Percentiles rank a stretch among this genome's conserved stretches.
These are phyloP conservation scores for Xiphorhynchus elegans DNA, from an alignment of 2,113 vertebrate genomes.

Conservation along the genomic window DNA sequence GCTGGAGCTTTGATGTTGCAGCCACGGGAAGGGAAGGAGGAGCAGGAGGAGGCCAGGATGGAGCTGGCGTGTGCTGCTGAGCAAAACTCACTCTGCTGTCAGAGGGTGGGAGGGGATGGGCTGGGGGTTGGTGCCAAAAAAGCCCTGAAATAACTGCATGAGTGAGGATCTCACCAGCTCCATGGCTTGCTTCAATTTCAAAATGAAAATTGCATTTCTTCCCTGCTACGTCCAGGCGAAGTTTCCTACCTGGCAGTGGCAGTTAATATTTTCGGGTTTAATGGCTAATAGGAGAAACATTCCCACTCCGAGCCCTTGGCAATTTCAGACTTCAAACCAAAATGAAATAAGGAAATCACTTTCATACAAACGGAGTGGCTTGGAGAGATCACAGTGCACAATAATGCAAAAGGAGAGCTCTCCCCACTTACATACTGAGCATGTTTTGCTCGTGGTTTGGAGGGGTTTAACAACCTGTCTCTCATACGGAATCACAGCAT, in stretches of 20 bases:
- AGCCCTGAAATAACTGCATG: neutral
- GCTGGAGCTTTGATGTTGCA: slow-evolving; percentile 59
- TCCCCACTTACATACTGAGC: fast-evolving
- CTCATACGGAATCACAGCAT: fast-evolving
- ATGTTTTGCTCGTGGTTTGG: fast-evolving
- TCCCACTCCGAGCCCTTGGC: neutral
- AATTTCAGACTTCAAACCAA: neutral
- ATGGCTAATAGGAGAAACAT: neutral
- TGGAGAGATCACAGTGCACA: neutral
- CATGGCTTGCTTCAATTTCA: neutral
- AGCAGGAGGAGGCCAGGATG: slow-evolving; percentile 6
- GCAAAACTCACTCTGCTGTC: neutral
- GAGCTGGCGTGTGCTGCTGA: neutral
- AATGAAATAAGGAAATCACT: fast-evolving
- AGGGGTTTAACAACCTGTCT: neutral
- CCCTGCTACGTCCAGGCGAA: neutral
- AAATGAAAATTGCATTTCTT: neutral
- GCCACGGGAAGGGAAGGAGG: slow-evolving; percentile 53
- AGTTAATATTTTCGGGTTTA: neutral
- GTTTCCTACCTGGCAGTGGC: neutral
- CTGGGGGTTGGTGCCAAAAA: neutral
- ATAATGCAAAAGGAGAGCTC: neutral
- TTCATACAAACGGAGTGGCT: fast-evolving
- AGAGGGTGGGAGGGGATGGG: neutral
- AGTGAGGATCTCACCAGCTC: neutral